phyloP scores from a whole-genome alignment of 2,113 vertebrate species.

The Gopherus evgoodei region DNA sequence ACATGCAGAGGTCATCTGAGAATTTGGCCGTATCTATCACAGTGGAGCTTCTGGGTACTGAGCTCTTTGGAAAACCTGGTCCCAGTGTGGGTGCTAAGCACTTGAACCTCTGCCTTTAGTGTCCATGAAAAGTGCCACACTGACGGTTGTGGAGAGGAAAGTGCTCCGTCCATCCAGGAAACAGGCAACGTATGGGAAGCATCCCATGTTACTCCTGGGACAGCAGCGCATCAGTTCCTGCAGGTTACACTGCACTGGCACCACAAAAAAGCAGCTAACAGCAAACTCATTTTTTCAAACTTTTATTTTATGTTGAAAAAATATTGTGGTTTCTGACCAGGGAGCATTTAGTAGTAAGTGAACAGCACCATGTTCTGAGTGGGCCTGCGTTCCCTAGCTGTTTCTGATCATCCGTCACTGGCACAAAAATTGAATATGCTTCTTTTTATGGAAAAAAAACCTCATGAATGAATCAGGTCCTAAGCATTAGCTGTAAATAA shows the following conservation, averaged over 20 bases:
- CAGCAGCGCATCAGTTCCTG: not conserved
- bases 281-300: not conserved
- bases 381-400: not conserved
- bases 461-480: constrained; percentile 22
- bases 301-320: not conserved
- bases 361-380: not conserved
- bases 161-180: too few species aligned
- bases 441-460: not conserved
- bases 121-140: too few species aligned
- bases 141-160: too few species aligned
- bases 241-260: too few species aligned
- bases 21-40: too few species aligned
- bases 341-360: fast-evolving
- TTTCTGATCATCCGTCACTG: not conserved
- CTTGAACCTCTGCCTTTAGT: too few species aligned
- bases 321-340: fast-evolving
- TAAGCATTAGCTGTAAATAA: constrained; percentile 36
- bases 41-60: too few species aligned
- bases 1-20: too few species aligned
- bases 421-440: not conserved
- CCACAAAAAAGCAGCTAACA: not conserved
- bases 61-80: too few species aligned
- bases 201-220: not conserved
- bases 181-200: too few species aligned
- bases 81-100: too few species aligned